These are phyloP conservation scores for Hyles lineata DNA, from an alignment of 2,888 invertebrate species.

Conservation along the genomic window DNA sequence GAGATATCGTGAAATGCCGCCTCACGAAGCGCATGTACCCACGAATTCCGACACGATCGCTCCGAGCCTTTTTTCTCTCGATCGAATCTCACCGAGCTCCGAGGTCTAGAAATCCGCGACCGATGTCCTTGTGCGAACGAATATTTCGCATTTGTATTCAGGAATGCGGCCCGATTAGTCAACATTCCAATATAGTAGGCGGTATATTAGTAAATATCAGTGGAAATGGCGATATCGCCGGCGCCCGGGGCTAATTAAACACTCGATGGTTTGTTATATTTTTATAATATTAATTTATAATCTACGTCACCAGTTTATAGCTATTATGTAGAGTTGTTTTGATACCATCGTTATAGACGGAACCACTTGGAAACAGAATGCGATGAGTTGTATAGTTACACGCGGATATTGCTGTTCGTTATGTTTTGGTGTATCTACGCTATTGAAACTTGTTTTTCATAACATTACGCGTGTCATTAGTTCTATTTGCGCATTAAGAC, in stretches of 20 bases:
- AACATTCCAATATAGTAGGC: slow-evolving; percentile 74
- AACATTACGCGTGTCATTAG: too few relatives aligned
- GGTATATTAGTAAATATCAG: slow-evolving; percentile 77
- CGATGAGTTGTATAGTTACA: neutral
- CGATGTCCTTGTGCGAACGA: slow-evolving; percentile 71
- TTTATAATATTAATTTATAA: slow-evolving; percentile 27
- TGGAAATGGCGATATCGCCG: slow-evolving; percentile 61
- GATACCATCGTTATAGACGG: neutral
- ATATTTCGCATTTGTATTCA: slow-evolving; percentile 73
- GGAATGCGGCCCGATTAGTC: slow-evolving; percentile 78
- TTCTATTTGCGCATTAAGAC: neutral
- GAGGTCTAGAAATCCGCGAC: slow-evolving; percentile 48
- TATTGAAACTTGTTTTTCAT: too few relatives aligned
- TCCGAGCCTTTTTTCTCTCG: slow-evolving; percentile 52
- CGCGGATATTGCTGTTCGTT: too few relatives aligned
- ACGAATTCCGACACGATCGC: slow-evolving; percentile 73
- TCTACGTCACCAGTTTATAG: neutral
- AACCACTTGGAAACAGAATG: neutral
- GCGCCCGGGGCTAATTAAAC: slow-evolving; percentile 68
- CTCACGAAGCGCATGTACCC: slow-evolving; percentile 74
- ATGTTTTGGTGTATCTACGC: neutral
- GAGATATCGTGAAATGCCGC: slow-evolving; percentile 82
- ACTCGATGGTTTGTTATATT: slow-evolving; percentile 54
- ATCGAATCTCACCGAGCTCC: slow-evolving; percentile 39
- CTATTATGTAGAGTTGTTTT: slow-evolving; percentile 20